Evolutionary conservation across 1,140 invertebrate species (phyloP).

Genomic region (Monomorium pharaonis): DNA sequence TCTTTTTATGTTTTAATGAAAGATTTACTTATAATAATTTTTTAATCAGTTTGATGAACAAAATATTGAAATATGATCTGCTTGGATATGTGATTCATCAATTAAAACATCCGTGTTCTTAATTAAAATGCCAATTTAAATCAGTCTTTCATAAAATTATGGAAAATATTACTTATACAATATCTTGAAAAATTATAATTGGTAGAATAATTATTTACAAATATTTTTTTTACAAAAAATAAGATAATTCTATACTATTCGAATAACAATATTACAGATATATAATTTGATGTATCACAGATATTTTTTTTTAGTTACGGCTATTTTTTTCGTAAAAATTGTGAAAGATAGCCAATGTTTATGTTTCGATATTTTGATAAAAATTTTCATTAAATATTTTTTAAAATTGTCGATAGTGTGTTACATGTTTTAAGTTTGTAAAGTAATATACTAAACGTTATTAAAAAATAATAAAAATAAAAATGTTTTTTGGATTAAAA

Average conservation of each 20-base stretch:
- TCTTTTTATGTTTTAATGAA: not conserved
- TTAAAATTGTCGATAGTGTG: too few species aligned
- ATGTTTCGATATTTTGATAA: too few species aligned
- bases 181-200: not conserved
- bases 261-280: too few species aligned
- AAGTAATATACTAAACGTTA: too few species aligned
- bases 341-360: too few species aligned
- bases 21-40: not conserved
- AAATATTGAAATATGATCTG: not conserved
- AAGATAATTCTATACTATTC: not conserved
- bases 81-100: not conserved
- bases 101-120: not conserved
- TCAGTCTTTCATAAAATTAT: not conserved
- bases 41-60: not conserved
- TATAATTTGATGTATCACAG: too few species aligned
- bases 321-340: too few species aligned
- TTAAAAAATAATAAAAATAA: too few species aligned
- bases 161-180: not conserved
- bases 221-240: not conserved
- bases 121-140: not conserved
- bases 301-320: too few species aligned
- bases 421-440: too few species aligned
- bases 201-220: not conserved
- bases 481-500: too few species aligned
- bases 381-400: too few species aligned